Evolutionary conservation across 2,888 invertebrate species (phyloP).

Genomic region (Cactoblastis cactorum): DNA sequence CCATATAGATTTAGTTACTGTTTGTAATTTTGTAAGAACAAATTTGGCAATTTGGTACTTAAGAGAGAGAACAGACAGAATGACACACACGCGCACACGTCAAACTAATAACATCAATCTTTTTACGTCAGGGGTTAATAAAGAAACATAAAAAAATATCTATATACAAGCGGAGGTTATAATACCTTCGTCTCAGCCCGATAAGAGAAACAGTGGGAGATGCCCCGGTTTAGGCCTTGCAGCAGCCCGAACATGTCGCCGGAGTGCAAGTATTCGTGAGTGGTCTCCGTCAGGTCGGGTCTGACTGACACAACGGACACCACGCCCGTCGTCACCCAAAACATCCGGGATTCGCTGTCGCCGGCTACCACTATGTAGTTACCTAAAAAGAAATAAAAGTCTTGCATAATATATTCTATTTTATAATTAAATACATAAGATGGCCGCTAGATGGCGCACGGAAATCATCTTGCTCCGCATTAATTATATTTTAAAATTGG

Average conservation of each 20-base stretch:
- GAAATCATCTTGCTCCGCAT: too few relatives aligned
- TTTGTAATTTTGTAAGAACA: too few relatives aligned
- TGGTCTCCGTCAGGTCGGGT: slow-evolving; percentile 62
- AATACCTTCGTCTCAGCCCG: slow-evolving; percentile 68
- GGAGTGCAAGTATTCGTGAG: slow-evolving; percentile 61
- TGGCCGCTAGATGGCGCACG: too few relatives aligned
- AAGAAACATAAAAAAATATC: neutral
- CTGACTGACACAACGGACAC: slow-evolving; percentile 69
- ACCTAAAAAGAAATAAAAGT: slow-evolving; percentile 33
- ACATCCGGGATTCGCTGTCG: slow-evolving; percentile 76
- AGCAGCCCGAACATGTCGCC: slow-evolving; percentile 75
- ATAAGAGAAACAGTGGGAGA: slow-evolving; percentile 74
- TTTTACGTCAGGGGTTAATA: too few relatives aligned
- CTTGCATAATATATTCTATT: too few relatives aligned
- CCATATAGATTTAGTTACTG: too few relatives aligned
- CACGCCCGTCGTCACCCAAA: slow-evolving; percentile 71
- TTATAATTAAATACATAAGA: too few relatives aligned
- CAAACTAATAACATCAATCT: too few relatives aligned
- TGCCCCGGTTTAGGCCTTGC: slow-evolving; percentile 69
- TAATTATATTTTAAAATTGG: too few relatives aligned
- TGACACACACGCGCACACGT: too few relatives aligned
- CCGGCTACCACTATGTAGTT: slow-evolving; percentile 77
- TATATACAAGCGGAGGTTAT: neutral
- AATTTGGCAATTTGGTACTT: too few relatives aligned
- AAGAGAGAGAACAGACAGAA: too few relatives aligned